These are phyloP conservation scores for Blomia tropicalis DNA, from an alignment of 2,888 invertebrate genomes.

Conservation along the genomic window DNA sequence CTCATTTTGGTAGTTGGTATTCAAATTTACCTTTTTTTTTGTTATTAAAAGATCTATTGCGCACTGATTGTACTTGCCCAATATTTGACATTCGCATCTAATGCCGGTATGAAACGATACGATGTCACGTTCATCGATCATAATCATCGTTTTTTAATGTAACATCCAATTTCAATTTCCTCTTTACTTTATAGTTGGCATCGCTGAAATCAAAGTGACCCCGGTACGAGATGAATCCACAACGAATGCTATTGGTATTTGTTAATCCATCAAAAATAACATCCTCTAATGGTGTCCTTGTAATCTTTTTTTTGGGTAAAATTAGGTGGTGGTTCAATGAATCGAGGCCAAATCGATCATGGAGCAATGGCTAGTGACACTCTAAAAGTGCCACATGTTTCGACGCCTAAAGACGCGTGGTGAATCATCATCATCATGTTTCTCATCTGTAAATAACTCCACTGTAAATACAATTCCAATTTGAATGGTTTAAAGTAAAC, in stretches of 20 bases:
- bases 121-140: background rate
- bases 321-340: background rate
- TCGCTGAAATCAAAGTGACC: slow-evolving; percentile 20
- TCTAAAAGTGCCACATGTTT: slow-evolving; percentile 17
- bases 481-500: too few relatives aligned
- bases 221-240: slow-evolving; percentile 9
- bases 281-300: background rate
- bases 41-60: slow-evolving; percentile 4
- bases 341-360: background rate
- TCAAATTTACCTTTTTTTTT: background rate
- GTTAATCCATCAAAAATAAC: background rate
- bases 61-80: background rate
- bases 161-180: too few relatives aligned
- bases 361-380: background rate
- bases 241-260: slow-evolving; percentile 1
- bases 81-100: background rate
- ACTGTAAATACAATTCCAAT: too few relatives aligned
- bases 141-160: background rate
- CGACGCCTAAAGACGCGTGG: slow-evolving; percentile 23
- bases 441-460: too few relatives aligned
- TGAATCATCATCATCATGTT: background rate
- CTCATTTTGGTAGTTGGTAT: background rate
- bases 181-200: too few relatives aligned
- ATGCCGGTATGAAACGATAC: background rate
- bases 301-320: background rate